Conservation (phyloP, 1,140 invertebrate genomes). For the Saccostrea cuccullata region DNA sequence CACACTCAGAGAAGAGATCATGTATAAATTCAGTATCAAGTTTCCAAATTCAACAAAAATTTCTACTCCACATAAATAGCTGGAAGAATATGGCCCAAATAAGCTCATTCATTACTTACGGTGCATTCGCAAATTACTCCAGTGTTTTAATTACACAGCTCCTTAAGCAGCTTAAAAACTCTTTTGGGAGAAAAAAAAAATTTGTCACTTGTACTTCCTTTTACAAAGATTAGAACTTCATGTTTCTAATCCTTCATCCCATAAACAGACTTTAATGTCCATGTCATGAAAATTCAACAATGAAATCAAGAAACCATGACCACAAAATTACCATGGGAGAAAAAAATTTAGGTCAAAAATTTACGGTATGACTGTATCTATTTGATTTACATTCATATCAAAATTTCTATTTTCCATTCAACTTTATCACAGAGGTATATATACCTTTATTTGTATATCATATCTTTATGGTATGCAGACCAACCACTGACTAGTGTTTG, state of each 20-base stretch:
- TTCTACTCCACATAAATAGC: background rate
- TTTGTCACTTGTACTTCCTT: background rate
- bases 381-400: background rate
- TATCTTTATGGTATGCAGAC: background rate
- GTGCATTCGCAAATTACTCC: background rate
- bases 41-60: background rate
- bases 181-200: background rate
- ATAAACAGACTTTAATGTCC: background rate
- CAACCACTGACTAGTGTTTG: background rate
- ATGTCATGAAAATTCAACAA: constrained; percentile 10
- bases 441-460: background rate
- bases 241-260: background rate
- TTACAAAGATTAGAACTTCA: background rate
- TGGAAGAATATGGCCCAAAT: background rate
- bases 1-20: background rate
- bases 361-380: background rate
- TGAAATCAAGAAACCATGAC: constrained; percentile 28
- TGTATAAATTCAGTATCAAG: background rate
- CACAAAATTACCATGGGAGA: background rate
- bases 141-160: background rate
- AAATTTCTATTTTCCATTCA: background rate
- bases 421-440: background rate
- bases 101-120: background rate
- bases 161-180: background rate
- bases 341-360: constrained; percentile 15